These are phyloP conservation scores for Chroicocephalus ridibundus DNA, from an alignment of 2,113 vertebrate genomes.

Conservation along the genomic window DNA sequence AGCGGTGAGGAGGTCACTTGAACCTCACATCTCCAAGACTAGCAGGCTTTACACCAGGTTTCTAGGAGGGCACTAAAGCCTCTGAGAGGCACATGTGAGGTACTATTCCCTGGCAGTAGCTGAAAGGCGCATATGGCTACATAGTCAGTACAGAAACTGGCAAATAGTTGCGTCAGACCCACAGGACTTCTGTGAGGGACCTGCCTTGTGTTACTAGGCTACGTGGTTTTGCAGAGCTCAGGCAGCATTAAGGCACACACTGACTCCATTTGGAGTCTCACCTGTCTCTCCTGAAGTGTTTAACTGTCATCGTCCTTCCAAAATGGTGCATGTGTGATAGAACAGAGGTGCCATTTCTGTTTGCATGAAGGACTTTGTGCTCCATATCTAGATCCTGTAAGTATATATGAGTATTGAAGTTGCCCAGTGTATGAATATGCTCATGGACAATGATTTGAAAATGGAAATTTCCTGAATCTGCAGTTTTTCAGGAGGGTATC, in stretches of 20 bases:
- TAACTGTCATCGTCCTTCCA: background rate
- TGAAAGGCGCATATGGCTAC: background rate
- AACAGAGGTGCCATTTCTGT: background rate
- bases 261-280: background rate
- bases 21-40: background rate
- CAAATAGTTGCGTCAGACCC: background rate
- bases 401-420: background rate
- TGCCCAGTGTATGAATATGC: background rate
- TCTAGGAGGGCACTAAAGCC: background rate
- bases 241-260: background rate
- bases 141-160: background rate
- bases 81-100: background rate
- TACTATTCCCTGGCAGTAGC: background rate
- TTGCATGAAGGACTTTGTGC: background rate
- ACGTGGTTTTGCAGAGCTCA: background rate
- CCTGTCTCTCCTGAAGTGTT: background rate
- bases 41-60: background rate
- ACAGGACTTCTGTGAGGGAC: background rate
- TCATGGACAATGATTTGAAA: background rate
- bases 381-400: background rate
- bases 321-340: background rate
- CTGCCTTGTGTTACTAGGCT: background rate
- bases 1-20: background rate
- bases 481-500: background rate
- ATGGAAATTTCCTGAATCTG: background rate